Evolutionary conservation across 2,113 vertebrate genomes (phyloP), one percentile per base, ranked within the genome.

Genomic region (Chauna torquata): DNA sequence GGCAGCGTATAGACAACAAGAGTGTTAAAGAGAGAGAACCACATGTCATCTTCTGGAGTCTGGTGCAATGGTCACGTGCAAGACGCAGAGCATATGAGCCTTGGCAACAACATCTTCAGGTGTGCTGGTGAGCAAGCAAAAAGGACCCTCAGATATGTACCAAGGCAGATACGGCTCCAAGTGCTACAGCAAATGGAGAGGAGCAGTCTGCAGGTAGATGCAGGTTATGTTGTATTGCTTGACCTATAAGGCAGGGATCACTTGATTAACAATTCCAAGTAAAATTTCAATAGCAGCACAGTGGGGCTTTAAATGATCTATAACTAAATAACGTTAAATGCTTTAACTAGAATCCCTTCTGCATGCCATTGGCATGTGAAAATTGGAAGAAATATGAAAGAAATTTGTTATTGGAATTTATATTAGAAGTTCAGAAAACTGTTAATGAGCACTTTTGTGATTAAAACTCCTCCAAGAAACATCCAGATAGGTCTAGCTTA

Each of bases 131-230:
- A 82, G n/a, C 25, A 55, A 49, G 20, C 3, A 34, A 28, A 52
- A 68, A 18, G 69, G 14, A 68, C 47, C 17, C 8, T 30, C 34
- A 44, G 12, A 11, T 9, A 45, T 3, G 11, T 42, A 24, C 50
- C 49, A 40, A 52, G 61, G 61, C 6, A 10, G 40, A 18, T 18
- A 54, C 15, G 3, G 23, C 52, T 68, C 47, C 34, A 42, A 15
- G 42, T 9, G 40, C 20, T n/a, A n/a, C 0, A 5, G 54, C 23
- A 25, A 2, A 0, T 16, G 69, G 24, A 55, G 76, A 81, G 11
- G 24, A 79, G 44, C 4, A 12, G 32, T 18, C 44, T 85, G 58
- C 32, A 34, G 50, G 36, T 44, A 32, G 36, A 30, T 11, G 27
- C 38, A 34, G 44, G 52, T 38, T 24, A 24, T 23, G 14, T 8